A percentile compares a stretch with the other conserved stretches of the same genome.
Conservation (phyloP, 2,113 vertebrate genomes). For the Hyla sarda region DNA sequence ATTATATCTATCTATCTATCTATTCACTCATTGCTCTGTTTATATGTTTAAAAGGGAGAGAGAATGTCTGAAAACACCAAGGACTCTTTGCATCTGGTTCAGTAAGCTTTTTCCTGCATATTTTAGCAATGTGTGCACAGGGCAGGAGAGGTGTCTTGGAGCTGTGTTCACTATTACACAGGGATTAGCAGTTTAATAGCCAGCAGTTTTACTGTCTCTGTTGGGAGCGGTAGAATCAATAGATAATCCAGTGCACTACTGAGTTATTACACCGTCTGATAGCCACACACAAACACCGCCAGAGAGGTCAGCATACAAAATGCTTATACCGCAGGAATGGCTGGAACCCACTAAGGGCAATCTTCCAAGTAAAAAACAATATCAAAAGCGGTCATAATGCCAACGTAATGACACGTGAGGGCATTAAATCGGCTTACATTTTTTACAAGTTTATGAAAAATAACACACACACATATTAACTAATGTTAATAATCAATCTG, state of each 20-base stretch:
- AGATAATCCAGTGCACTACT: slow-evolving; percentile 58
- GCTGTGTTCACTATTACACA: slow-evolving; percentile 54
- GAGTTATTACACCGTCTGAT: slow-evolving; percentile 44
- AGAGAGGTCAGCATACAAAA: slow-evolving; percentile 23
- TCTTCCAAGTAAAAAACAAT: too few species aligned
- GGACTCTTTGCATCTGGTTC: background rate
- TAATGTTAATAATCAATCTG: too few species aligned
- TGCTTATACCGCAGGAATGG: slow-evolving; percentile 4
- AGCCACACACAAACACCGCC: background rate
- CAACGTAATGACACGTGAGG: background rate
- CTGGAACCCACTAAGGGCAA: slow-evolving; percentile 4
- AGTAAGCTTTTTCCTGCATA: background rate
- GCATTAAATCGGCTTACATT: too few species aligned
- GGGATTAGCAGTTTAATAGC: slow-evolving; percentile 56
- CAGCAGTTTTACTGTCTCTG: slow-evolving; percentile 51
- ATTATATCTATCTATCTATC: too few species aligned
- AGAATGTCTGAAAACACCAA: too few species aligned
- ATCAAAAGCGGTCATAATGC: background rate
- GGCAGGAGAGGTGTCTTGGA: slow-evolving; percentile 23
- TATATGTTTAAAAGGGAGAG: too few species aligned
- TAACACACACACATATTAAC: too few species aligned
- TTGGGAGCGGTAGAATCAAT: slow-evolving; percentile 56
- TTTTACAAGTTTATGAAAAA: too few species aligned
- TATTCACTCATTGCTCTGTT: too few species aligned
- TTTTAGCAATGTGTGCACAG: slow-evolving; percentile 23